Conservation (phyloP, 2,113 vertebrate species). For the Donacobius atricapilla region DNA sequence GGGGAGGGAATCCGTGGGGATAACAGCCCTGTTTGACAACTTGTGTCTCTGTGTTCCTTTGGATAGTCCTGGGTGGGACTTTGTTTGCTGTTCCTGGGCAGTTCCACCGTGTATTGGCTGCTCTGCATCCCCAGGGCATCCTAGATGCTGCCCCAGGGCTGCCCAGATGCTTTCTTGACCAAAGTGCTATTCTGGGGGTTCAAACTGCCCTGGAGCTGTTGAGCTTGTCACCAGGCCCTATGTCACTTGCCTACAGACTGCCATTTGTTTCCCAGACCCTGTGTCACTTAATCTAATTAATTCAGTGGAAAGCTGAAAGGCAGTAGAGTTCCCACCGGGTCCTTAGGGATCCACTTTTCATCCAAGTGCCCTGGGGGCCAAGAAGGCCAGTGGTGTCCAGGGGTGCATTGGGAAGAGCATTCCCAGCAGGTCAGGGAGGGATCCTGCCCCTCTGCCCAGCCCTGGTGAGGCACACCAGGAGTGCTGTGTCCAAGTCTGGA, state of each 20-base stretch:
- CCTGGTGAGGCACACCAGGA: background rate
- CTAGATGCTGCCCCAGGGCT: background rate
- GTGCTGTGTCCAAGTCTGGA: background rate
- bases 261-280: background rate
- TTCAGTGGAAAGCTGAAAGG: background rate
- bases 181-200: background rate
- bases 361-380: background rate
- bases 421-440: background rate
- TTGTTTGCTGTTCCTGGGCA: background rate
- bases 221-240: background rate
- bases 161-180: background rate
- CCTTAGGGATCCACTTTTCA: background rate
- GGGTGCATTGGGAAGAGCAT: background rate
- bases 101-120: background rate
- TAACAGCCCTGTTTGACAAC: background rate
- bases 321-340: background rate
- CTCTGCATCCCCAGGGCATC: background rate
- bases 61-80: background rate
- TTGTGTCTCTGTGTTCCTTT: background rate
- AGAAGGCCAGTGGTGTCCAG: background rate
- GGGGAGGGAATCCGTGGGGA: background rate
- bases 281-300: background rate
- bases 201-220: background rate
- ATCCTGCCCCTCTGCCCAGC: background rate
- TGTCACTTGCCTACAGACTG: background rate